Base-by-base conservation (phyloP, 2,113 vertebrate genomes). In the Spilogale gracilis region DNA sequence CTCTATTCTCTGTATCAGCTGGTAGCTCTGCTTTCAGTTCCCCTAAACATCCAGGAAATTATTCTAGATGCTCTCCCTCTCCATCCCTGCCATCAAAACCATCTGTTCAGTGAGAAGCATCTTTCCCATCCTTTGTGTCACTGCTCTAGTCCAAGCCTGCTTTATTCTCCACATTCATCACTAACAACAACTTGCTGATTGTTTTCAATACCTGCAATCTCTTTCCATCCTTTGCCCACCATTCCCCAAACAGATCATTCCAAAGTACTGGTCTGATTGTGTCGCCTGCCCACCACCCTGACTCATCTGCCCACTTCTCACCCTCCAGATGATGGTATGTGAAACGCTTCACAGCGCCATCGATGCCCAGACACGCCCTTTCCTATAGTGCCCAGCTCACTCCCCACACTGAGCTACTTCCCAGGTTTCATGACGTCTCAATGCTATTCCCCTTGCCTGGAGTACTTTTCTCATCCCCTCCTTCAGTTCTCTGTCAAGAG, bases 241-340 rank as follows among this genome's bases (percentile, higher is more conserved):
- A 5, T 92, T 79, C 65, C 67, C 50, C 17, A 56, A 90, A 91
- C 30, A 8, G 16, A 52, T 69, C 71, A 23, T 65, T 56, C 18
- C 52, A 50, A 90, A 71, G 67, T 20, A 83, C 16, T 4, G 14
- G 38, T 52, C 52, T 58, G 63, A 58, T 32, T 10, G 2, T 3
- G 0, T 43, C 3, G 4, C 10, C 1, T 48, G 27, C 32, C 27
- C 38, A 14, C 38, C 56, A 85, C 17, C 18, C 45, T 9, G 27
- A 12, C 38, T 52, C 27, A 27, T 52, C 1, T 61, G n/a, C 52
- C 32, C 23, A 3, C 45, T 52, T 83, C 69, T 91, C 69, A 27
- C 10, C 9, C 60, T 63, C 21, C 1, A 18, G 54, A 48, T 8
- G 60, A 71, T 7, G 27, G n/a, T 4, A 12, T 0, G 0, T 43